Percentiles rank a stretch among this genome's conserved stretches.
phyloP scores from a whole-genome alignment of 2,113 vertebrate genomes.

The Shinisaurus crocodilurus region DNA sequence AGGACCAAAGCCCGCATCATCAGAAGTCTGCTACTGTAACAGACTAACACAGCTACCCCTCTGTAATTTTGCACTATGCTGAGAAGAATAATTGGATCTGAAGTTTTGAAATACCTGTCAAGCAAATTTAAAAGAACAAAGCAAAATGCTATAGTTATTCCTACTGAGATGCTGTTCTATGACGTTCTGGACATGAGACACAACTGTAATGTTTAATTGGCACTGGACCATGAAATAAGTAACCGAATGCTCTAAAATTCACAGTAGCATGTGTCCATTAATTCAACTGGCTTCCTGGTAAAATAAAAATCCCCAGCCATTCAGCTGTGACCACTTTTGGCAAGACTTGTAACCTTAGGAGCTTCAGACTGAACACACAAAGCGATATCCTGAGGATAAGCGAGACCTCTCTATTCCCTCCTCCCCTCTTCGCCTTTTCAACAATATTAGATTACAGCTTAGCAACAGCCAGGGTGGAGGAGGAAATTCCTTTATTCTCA shows the following conservation, averaged over 20 bases:
- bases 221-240: background rate
- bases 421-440: conserved; percentile 49
- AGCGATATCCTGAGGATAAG: conserved; percentile 59
- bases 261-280: conserved; percentile 18
- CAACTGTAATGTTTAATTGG: conserved; percentile 20
- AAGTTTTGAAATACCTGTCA: background rate
- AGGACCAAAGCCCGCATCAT: background rate
- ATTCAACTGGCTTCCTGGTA: conserved; percentile 9
- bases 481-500: conserved; percentile 79
- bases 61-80: background rate
- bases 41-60: background rate
- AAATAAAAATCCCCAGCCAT: conserved; percentile 28
- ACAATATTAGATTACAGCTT: conserved; percentile 74
- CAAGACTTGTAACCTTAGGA: conserved; percentile 49
- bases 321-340: conserved; percentile 9
- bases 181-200: background rate
- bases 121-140: background rate
- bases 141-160: background rate
- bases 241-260: background rate
- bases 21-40: background rate
- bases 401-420: conserved; percentile 46
- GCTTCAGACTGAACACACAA: conserved; percentile 49
- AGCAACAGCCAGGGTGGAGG: conserved; percentile 74
- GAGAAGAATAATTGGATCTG: background rate
- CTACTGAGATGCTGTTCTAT: background rate